Conservation (phyloP, 2,888 invertebrate genomes). For the Cylloceria caligata region DNA sequence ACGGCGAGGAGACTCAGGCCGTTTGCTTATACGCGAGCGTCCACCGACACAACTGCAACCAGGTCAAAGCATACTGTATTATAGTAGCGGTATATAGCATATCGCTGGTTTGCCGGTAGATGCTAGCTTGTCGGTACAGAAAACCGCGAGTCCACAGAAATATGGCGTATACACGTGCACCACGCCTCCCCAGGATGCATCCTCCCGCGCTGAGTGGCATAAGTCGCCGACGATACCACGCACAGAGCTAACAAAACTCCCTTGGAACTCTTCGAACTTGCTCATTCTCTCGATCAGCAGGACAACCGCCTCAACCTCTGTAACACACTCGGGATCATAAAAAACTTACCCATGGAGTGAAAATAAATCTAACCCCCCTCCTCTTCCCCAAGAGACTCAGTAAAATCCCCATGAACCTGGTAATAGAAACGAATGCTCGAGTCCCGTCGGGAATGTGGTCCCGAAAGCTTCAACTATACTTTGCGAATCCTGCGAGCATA, state of each 20-base stretch:
- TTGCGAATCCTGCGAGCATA: background rate
- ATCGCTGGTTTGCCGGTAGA: conserved; percentile 25
- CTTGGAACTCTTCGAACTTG: background rate
- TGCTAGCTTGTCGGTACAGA: conserved; percentile 21
- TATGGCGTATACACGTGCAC: conserved; percentile 55
- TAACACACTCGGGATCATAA: conserved; percentile 79
- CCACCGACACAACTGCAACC: conserved; percentile 54
- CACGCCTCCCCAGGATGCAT: conserved; percentile 53
- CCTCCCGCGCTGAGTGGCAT: conserved; percentile 24
- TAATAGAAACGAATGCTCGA: conserved; percentile 80
- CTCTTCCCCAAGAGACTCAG: conserved; percentile 65
- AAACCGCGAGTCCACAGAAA: conserved; percentile 49
- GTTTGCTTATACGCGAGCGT: conserved; percentile 69
- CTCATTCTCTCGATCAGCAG: conserved; percentile 38
- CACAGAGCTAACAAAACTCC: conserved; percentile 35
- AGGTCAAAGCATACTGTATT: conserved; percentile 36
- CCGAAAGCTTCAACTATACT: background rate
- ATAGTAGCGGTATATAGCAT: conserved; percentile 41
- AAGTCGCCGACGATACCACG: conserved; percentile 62
- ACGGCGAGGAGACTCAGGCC: conserved; percentile 76
- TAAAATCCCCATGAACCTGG: conserved; percentile 68
- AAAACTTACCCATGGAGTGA: conserved; percentile 81
- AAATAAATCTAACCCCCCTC: conserved; percentile 83
- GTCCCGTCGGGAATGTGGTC: conserved; percentile 49
- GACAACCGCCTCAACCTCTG: conserved; percentile 70